Evolutionary conservation across 2,113 vertebrate species (phyloP).

Genomic region (Anser cygnoides): DNA sequence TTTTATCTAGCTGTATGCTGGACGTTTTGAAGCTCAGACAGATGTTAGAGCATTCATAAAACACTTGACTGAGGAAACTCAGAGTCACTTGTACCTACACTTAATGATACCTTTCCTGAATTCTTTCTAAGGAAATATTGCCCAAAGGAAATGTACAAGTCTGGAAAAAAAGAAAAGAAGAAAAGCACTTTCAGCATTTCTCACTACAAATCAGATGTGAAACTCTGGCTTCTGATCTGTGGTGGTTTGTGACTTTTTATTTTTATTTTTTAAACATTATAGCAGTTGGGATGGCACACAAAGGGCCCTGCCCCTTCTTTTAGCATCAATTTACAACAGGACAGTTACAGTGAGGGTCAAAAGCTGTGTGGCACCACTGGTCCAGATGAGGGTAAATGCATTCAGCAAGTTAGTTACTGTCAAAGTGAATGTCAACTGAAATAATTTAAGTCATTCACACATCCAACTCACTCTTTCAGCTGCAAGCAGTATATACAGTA

Average conservation of each 20-base stretch:
- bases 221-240: background rate
- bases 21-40: background rate
- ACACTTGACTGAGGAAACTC: background rate
- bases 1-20: too few relatives aligned
- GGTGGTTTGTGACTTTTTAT: background rate
- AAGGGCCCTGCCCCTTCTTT: background rate
- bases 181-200: background rate
- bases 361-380: background rate
- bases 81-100: background rate
- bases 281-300: background rate
- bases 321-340: background rate
- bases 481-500: constrained; percentile 40
- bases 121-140: background rate
- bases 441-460: background rate
- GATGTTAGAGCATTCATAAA: background rate
- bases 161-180: background rate
- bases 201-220: background rate
- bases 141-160: background rate
- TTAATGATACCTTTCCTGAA: background rate
- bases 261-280: background rate
- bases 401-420: background rate
- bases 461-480: background rate
- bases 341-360: background rate
- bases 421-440: background rate
- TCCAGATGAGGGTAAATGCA: background rate